Conservation (phyloP, 1,140 invertebrate species). For the Caenorhabditis remanei region DNA sequence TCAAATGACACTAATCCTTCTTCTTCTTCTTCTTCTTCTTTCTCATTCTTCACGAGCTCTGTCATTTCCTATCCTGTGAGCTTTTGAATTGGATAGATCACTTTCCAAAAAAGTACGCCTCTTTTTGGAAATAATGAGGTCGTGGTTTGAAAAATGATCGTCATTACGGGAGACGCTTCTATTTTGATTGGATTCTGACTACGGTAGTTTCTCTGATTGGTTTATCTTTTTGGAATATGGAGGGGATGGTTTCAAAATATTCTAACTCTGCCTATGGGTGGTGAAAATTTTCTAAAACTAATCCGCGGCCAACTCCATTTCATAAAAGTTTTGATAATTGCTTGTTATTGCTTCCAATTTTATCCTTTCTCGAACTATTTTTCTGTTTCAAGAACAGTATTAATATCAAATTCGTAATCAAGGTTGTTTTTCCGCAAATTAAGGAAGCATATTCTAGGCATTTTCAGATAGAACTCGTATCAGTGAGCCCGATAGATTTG, state of each 20-base stretch:
- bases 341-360: neutral
- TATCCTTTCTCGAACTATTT: conserved; percentile 28
- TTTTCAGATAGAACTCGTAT: too few relatives aligned
- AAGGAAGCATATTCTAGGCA: neutral
- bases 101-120: neutral
- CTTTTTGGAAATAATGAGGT: conserved; percentile 41
- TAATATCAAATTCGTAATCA: too few relatives aligned
- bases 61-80: conserved; percentile 13
- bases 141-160: conserved; percentile 7
- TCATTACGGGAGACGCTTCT: neutral
- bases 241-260: too few relatives aligned
- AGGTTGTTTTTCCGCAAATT: too few relatives aligned
- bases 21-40: conserved; percentile 35
- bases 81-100: conserved; percentile 33
- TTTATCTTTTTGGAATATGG: too few relatives aligned
- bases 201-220: neutral
- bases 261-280: too few relatives aligned
- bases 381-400: neutral
- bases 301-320: too few relatives aligned
- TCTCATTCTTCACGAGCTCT: neutral
- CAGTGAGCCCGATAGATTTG: too few relatives aligned
- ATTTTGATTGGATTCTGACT: conserved; percentile 8
- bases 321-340: too few relatives aligned
- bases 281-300: too few relatives aligned
- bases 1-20: conserved; percentile 55